A percentile compares a stretch with the other conserved stretches of the same genome.
Conservation (phyloP, 2,888 invertebrate species). For the Trachelus tabidus region DNA sequence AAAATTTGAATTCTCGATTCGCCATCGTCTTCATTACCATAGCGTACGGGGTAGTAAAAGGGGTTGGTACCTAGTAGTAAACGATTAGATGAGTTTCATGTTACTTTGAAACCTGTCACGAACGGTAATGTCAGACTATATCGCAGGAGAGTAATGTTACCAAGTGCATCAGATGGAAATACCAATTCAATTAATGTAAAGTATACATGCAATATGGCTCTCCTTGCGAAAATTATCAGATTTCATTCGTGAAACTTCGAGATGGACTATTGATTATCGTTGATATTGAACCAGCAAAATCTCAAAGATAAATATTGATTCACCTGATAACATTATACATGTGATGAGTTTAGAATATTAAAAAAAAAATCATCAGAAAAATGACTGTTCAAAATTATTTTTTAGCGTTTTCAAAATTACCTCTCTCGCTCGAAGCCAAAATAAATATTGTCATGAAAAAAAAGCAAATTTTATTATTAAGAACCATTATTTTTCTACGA, state of each 20-base stretch:
- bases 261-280: neutral
- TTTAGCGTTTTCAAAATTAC: too few relatives aligned
- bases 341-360: too few relatives aligned
- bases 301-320: neutral
- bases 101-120: conserved; percentile 4
- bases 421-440: too few relatives aligned
- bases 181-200: conserved; percentile 1
- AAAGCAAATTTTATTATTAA: too few relatives aligned
- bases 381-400: too few relatives aligned
- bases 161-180: neutral
- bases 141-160: neutral
- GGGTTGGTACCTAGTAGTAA: neutral
- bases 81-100: conserved; percentile 2
- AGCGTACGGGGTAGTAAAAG: neutral
- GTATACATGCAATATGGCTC: neutral
- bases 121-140: neutral
- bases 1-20: neutral
- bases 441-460: too few relatives aligned
- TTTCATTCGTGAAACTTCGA: neutral
- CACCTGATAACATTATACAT: too few relatives aligned
- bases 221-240: neutral
- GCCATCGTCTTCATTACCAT: neutral
- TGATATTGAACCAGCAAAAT: neutral
- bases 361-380: too few relatives aligned
- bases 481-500: neutral